Base-by-base conservation (phyloP, 2,888 invertebrate genomes). In the Chalcosyrphus nemorum region DNA sequence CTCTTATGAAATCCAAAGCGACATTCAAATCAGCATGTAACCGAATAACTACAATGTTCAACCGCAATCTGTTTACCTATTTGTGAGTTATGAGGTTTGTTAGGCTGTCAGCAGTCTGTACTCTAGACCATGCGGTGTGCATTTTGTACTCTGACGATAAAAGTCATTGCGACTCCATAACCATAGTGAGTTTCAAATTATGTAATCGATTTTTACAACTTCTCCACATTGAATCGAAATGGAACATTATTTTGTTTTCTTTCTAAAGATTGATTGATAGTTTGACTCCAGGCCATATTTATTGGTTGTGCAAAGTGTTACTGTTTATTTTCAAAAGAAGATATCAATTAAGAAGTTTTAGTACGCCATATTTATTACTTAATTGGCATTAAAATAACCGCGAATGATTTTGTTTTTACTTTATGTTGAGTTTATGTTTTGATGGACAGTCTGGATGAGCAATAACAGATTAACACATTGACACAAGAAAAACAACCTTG, bases 1-100 rank as follows among this genome's bases (percentile, higher is more conserved):
- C 21, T 63, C 13, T 27, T 68, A 19, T 63, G 80, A 56, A 75
- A 75, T 57, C 38, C 15, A 29, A 78, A 72, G 35, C 72, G 43
- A 63, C 76, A 70, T 81, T 75, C 68, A 81, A 81, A 70, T 81
- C 68, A 76, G 61, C 63, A 47, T 75, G 63, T 61, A 47, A 54
- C 75, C 68, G 24, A 63, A 70, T 27, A 59, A 45, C 54, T 50
- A 35, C 50, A 66, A 52, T 52, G 32, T 47, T 43, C 47, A 75
- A 70, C 75, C 68, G 54, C 68, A 63, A 57, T 75, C 63, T 56
- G 32, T 74, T 80, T 68, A 74, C 68, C 38, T 41, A 63, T 66
- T 75, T 68, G 63, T 63, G 75, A 76, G 56, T 76, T 76, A 76
- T 57, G 56, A 57, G 56, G 63, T 81, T 75, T 65, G 63, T 45